A percentile compares a stretch with the other conserved stretches of the same genome.
Conservation (phyloP, 2,113 vertebrate species). For the Podilymbus podiceps region DNA sequence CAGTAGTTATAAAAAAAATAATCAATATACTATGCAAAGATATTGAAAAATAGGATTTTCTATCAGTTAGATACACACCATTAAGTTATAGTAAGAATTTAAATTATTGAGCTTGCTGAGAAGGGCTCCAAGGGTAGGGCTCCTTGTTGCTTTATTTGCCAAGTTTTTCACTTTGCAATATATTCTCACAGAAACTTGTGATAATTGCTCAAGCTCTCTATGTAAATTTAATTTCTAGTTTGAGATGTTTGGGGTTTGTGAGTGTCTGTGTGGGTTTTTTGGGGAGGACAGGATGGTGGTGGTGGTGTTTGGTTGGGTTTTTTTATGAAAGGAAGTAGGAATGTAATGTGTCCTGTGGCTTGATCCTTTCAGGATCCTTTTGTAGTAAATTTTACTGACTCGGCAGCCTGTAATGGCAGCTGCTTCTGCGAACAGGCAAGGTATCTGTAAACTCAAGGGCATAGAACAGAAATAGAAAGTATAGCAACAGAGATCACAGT, state of each 20-base stretch:
- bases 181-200: not conserved
- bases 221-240: not conserved
- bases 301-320: not conserved
- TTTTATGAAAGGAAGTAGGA: not conserved
- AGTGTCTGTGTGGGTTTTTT: not conserved
- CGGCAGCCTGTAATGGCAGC: not conserved
- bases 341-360: not conserved
- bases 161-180: not conserved
- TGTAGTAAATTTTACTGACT: not conserved
- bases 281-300: too few relatives aligned
- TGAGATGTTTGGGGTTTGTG: not conserved
- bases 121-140: not conserved
- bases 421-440: not conserved
- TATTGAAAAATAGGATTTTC: constrained; percentile 18
- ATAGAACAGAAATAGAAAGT: not conserved
- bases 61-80: not conserved
- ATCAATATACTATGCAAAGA: not conserved
- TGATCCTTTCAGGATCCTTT: not conserved
- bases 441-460: not conserved
- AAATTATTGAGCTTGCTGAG: not conserved
- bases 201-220: not conserved
- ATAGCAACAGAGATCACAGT: not conserved
- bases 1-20: not conserved
- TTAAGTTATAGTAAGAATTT: not conserved
- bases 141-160: not conserved